phyloP scores from a whole-genome alignment of 1,140 invertebrate species.

The Xylocopa sonorina region DNA sequence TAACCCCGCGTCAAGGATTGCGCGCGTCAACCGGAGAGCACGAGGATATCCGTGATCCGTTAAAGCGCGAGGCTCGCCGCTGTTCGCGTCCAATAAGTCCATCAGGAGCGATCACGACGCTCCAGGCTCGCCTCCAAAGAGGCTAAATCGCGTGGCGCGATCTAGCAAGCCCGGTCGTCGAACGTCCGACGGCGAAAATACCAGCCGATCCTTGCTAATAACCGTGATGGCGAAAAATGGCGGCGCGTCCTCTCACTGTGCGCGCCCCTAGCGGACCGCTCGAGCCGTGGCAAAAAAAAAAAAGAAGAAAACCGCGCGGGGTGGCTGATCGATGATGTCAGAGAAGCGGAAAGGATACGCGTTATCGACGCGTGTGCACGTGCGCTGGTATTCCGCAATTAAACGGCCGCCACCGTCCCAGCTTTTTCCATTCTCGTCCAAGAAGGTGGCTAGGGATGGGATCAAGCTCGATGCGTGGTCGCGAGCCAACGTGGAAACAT shows the following conservation, averaged over 20 bases:
- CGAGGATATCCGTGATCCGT: too few relatives aligned
- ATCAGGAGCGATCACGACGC: too few relatives aligned
- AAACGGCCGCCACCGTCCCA: constrained; percentile 25
- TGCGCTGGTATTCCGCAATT: constrained; percentile 59
- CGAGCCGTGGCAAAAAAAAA: constrained; percentile 29
- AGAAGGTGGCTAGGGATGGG: neutral
- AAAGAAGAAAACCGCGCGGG: constrained; percentile 12
- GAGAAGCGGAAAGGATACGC: constrained; percentile 40
- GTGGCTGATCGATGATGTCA: constrained; percentile 55
- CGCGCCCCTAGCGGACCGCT: neutral
- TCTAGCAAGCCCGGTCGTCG: too few relatives aligned
- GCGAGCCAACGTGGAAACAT: too few relatives aligned
- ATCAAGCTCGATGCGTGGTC: neutral
- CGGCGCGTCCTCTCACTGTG: neutral
- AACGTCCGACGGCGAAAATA: constrained; percentile 10
- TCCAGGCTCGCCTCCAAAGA: too few relatives aligned
- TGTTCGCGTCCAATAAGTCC: too few relatives aligned
- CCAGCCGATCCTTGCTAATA: constrained; percentile 32
- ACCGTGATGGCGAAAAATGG: constrained; percentile 34
- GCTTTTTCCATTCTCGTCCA: constrained; percentile 9
- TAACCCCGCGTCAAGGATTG: too few relatives aligned
- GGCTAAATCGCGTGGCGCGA: too few relatives aligned
- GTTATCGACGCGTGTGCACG: constrained; percentile 56
- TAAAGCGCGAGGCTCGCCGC: too few relatives aligned
- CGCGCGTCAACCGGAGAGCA: too few relatives aligned